Evolutionary conservation across 2,113 vertebrate genomes (phyloP).

Genomic region (Halcyon senegalensis): DNA sequence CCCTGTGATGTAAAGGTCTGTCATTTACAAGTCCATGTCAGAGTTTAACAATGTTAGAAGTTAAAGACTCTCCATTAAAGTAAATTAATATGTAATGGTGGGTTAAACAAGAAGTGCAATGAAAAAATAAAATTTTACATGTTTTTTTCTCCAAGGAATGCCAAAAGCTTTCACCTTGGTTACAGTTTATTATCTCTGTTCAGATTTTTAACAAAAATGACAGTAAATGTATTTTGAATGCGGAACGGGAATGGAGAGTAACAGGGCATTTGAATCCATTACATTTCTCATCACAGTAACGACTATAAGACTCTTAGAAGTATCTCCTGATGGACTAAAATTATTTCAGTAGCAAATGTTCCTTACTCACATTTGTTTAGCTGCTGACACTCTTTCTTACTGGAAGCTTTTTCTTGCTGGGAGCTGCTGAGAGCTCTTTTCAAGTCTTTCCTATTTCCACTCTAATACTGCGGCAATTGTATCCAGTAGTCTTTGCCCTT

Average conservation of each 20-base stretch:
- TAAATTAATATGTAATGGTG: neutral
- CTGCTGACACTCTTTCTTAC: neutral
- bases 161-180: neutral
- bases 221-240: neutral
- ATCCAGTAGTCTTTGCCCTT: slow-evolving; percentile 26
- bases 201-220: neutral
- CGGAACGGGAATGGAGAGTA: neutral
- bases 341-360: neutral
- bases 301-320: neutral
- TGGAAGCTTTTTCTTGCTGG: slow-evolving; percentile 3
- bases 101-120: neutral
- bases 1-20: neutral
- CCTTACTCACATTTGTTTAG: neutral
- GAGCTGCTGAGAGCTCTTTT: neutral
- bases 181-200: neutral
- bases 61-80: neutral
- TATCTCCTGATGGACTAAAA: neutral
- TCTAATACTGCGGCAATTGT: neutral
- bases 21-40: neutral
- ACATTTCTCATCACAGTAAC: neutral
- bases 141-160: neutral
- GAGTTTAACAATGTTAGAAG: neutral
- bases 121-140: neutral
- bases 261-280: neutral
- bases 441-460: neutral